Evolutionary conservation across 2,888 invertebrate genomes (phyloP).

Genomic region (Temnothorax unifasciatus): DNA sequence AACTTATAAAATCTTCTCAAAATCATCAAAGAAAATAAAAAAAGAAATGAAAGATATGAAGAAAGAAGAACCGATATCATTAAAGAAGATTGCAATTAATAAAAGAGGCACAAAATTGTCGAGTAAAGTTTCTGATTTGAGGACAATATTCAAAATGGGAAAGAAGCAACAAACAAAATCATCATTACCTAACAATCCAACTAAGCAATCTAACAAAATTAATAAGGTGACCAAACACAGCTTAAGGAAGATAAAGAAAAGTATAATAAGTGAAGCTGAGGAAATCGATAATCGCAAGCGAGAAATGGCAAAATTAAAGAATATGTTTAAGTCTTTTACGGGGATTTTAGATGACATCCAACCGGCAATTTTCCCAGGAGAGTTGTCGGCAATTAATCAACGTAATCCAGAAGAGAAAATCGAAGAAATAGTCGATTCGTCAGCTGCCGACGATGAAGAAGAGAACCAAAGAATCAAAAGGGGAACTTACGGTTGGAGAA

Average conservation of each 20-base stretch:
- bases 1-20: not conserved
- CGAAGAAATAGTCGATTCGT: not conserved
- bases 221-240: not conserved
- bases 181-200: not conserved
- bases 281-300: constrained; percentile 1
- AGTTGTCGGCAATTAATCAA: constrained; percentile 35
- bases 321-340: constrained; percentile 78
- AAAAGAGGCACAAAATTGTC: not conserved
- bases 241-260: constrained; percentile 25
- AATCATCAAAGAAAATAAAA: not conserved
- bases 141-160: not conserved
- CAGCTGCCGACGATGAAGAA: not conserved
- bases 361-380: constrained; percentile 68
- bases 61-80: not conserved
- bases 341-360: constrained; percentile 67
- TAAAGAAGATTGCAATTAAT: not conserved
- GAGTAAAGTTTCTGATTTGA: not conserved
- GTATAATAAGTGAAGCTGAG: not conserved
- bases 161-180: not conserved
- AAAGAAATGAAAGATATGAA: not conserved
- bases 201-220: not conserved
- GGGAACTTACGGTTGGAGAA: constrained; percentile 77
- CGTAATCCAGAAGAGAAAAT: not conserved
- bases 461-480: constrained; percentile 30
- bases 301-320: constrained; percentile 63